These are phyloP conservation scores for Cosmopolites sordidus DNA, from an alignment of 2,888 invertebrate species.

Conservation along the genomic window DNA sequence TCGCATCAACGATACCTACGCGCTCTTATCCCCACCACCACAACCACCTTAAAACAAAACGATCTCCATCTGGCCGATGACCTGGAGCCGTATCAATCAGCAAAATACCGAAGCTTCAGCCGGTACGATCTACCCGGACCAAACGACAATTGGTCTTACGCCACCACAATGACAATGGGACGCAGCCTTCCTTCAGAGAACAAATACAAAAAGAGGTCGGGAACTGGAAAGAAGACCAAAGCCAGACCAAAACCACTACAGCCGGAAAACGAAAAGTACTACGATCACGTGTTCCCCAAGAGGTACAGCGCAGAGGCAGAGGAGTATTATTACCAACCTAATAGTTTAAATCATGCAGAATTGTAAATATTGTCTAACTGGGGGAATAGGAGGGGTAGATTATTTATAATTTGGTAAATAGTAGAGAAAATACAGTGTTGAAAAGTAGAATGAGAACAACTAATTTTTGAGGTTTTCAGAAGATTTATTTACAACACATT, in stretches of 20 bases:
- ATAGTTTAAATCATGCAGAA: slow-evolving; percentile 45
- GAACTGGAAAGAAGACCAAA: slow-evolving; percentile 35
- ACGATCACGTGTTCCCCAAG: slow-evolving; percentile 59
- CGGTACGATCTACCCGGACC: slow-evolving; percentile 33
- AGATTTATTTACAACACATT: too few relatives aligned
- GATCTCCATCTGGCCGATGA: background rate
- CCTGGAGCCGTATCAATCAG: slow-evolving; percentile 10
- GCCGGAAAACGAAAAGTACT: slow-evolving; percentile 57
- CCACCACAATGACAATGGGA: slow-evolving; percentile 33
- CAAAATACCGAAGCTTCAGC: slow-evolving; percentile 43
- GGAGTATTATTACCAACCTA: slow-evolving; percentile 44
- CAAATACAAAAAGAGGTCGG: slow-evolving; percentile 33
- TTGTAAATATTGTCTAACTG: slow-evolving; percentile 48
- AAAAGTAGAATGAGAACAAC: too few relatives aligned
- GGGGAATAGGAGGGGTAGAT: background rate
- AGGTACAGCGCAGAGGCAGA: slow-evolving; percentile 27
- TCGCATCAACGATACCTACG: slow-evolving; percentile 19
- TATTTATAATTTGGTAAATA: too few relatives aligned
- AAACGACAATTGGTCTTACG: slow-evolving; percentile 41
- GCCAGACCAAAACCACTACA: slow-evolving; percentile 58
- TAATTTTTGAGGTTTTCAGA: too few relatives aligned
- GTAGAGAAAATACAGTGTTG: too few relatives aligned
- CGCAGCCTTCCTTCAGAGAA: slow-evolving; percentile 35
- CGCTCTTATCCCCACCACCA: slow-evolving; percentile 8
- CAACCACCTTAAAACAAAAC: slow-evolving; percentile 7